These are phyloP conservation scores for Arothron firmamentum DNA, from an alignment of 2,113 vertebrate species.

Conservation along the genomic window DNA sequence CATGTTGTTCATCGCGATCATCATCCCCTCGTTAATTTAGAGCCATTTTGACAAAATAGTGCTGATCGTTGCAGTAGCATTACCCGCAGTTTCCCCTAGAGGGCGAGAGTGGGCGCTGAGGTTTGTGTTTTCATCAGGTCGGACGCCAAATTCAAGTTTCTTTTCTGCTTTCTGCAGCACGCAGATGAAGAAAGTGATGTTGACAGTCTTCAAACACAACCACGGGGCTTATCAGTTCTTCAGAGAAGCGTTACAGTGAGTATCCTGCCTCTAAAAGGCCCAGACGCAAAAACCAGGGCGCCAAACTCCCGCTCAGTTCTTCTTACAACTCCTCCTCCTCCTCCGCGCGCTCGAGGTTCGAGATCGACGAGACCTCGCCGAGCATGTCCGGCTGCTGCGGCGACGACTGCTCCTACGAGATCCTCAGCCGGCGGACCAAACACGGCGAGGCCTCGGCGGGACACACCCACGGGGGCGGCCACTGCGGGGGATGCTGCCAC, in stretches of 20 bases:
- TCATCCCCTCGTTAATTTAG: too few relatives aligned
- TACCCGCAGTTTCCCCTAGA: too few relatives aligned
- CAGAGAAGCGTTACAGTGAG: constrained; percentile 93
- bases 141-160: background rate
- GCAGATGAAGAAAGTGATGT: constrained; percentile 95
- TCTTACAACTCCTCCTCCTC: background rate
- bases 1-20: too few relatives aligned
- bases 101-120: too few relatives aligned
- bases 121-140: background rate
- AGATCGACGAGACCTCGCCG: constrained; percentile 88
- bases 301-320: background rate
- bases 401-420: constrained; percentile 90
- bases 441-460: constrained; percentile 82
- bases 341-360: constrained; percentile 71
- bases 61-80: too few relatives aligned
- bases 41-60: too few relatives aligned
- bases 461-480: constrained; percentile 80
- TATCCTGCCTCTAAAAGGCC: background rate
- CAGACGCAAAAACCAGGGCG: background rate
- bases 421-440: constrained; percentile 88
- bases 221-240: constrained; percentile 93
- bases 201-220: constrained; percentile 96
- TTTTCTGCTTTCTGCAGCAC: constrained; percentile 70
- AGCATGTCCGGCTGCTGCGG: constrained; percentile 90
- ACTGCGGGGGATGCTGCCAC: constrained; percentile 90